Percentiles rank a stretch among this genome's conserved stretches.
Conservation (phyloP, 1,140 invertebrate species). For the Drosophila gunungcola region DNA sequence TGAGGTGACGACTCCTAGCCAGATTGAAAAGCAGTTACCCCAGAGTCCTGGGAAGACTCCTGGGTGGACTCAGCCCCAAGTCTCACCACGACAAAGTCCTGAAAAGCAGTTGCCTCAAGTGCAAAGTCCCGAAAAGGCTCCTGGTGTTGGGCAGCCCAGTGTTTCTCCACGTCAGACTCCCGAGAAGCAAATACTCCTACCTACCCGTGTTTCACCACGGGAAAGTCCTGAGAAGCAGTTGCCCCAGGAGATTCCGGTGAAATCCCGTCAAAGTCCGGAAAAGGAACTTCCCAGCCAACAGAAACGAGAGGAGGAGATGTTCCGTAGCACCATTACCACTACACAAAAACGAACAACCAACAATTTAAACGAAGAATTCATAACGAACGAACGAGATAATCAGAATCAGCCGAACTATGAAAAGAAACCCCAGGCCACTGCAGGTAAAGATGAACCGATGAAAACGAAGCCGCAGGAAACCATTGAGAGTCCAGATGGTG, state of each 20-base stretch:
- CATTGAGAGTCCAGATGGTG: conserved; percentile 67
- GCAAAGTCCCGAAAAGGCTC: conserved; percentile 9
- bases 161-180: conserved; percentile 8
- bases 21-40: background rate
- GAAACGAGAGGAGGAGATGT: conserved; percentile 48
- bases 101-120: conserved; percentile 16
- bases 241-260: conserved; percentile 10
- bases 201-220: conserved; percentile 27
- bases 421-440: conserved; percentile 3
- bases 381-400: conserved; percentile 63
- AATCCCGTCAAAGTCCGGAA: conserved; percentile 25
- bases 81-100: conserved; percentile 24
- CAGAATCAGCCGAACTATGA: conserved; percentile 26
- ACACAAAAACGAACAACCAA: conserved; percentile 50
- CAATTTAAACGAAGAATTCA: conserved; percentile 67
- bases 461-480: conserved; percentile 1
- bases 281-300: background rate
- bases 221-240: conserved; percentile 38
- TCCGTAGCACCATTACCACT: conserved; percentile 49
- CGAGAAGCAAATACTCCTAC: conserved; percentile 9
- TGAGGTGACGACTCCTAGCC: background rate
- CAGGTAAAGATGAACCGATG: conserved; percentile 4
- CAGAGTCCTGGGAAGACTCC: conserved; percentile 5
- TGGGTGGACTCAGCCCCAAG: conserved; percentile 6
- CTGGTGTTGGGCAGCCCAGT: background rate